Percentiles rank a stretch among this genome's conserved stretches.
Conservation (phyloP, 2,113 vertebrate genomes). For the Empidonax alnorum region DNA sequence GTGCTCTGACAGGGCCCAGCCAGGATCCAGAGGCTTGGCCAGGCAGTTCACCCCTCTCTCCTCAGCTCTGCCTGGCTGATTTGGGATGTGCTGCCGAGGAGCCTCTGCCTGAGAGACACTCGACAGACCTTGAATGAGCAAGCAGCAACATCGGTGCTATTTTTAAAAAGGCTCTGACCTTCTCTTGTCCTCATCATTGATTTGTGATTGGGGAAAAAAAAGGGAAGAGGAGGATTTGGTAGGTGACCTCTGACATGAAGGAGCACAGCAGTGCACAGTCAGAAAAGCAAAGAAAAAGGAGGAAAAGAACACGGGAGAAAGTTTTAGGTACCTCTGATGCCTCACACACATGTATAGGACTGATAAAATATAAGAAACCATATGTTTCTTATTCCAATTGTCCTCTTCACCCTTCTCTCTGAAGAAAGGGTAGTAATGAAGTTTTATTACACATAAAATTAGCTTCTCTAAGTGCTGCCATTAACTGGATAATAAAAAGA, state of each 20-base stretch:
- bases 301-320: background rate
- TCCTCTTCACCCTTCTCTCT: constrained; percentile 50
- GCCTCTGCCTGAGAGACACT: background rate
- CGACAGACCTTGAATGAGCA: background rate
- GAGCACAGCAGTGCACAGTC: background rate
- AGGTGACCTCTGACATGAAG: background rate
- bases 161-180: constrained; percentile 53
- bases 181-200: constrained; percentile 51
- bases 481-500: constrained; percentile 74
- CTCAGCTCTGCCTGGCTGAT: background rate
- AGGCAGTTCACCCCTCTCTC: constrained; percentile 7
- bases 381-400: constrained; percentile 42
- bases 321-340: background rate
- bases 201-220: constrained; percentile 37
- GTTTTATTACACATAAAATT: constrained; percentile 78
- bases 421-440: constrained; percentile 69
- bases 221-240: background rate
- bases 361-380: background rate
- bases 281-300: background rate
- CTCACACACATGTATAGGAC: background rate
- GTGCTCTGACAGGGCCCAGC: constrained; percentile 4
- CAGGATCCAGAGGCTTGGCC: background rate
- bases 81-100: background rate
- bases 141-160: constrained; percentile 20
- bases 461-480: constrained; percentile 71